These are phyloP conservation scores for Epinephelus malabaricus DNA, from an alignment of 2,797 vertebrate genomes.

Conservation along the genomic window DNA sequence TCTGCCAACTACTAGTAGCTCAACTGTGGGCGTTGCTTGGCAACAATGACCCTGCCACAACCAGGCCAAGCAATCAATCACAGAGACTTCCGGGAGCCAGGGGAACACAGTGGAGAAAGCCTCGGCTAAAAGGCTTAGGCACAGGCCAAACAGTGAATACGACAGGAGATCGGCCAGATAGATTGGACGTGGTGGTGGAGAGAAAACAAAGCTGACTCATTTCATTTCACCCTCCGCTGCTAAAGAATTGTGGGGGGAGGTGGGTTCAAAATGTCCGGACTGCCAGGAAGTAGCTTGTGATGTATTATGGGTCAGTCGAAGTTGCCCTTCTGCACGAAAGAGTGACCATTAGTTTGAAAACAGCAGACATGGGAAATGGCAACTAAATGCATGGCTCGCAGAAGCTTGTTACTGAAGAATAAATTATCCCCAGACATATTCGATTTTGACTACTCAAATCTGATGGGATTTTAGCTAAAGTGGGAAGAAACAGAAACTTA, in stretches of 20 bases:
- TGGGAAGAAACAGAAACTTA: no score
- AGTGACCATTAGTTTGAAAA: not conserved
- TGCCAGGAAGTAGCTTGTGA: slow-evolving; percentile 47
- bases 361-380: not conserved
- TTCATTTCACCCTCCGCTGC: slow-evolving; percentile 63
- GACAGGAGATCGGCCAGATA: slow-evolving; percentile 61
- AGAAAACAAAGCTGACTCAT: slow-evolving; percentile 71
- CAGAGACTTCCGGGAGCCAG: slow-evolving; percentile 73
- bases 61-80: slow-evolving; percentile 81
- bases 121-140: slow-evolving; percentile 70
- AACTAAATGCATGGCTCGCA: not conserved
- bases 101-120: slow-evolving; percentile 55
- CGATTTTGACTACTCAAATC: not conserved
- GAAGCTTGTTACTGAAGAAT: not conserved
- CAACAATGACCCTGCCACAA: slow-evolving; percentile 78
- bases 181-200: slow-evolving; percentile 45
- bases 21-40: slow-evolving; percentile 70
- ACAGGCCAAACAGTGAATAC: slow-evolving; percentile 65
- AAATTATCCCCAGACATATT: not conserved
- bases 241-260: slow-evolving; percentile 29
- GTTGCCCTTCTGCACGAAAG: slow-evolving; percentile 12
- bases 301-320: slow-evolving; percentile 45
- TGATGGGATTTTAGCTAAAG: not conserved
- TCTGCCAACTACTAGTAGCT: slow-evolving; percentile 65
- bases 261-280: slow-evolving; percentile 48